phyloP scores from a whole-genome alignment of 2,888 invertebrate species.

The Neocrepidodera transversa region DNA sequence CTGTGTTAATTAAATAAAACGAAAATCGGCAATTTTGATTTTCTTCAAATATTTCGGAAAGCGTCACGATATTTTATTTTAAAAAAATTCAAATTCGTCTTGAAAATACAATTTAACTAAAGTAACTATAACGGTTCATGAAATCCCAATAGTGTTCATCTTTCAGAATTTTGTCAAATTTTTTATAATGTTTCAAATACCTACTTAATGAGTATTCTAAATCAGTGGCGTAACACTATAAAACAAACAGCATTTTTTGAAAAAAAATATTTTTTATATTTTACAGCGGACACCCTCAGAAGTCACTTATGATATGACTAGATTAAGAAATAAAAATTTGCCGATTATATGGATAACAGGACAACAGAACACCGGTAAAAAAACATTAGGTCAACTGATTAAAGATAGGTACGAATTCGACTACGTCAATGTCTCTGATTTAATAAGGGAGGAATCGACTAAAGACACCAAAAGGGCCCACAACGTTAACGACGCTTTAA shows the following conservation, averaged over 20 bases:
- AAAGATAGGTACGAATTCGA: conserved; percentile 45
- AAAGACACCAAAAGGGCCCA: conserved; percentile 64
- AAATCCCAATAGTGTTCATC: too few species aligned
- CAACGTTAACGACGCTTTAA: conserved; percentile 62
- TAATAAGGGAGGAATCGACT: conserved; percentile 61
- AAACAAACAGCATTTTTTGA: too few species aligned
- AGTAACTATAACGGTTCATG: too few species aligned
- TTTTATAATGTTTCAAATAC: not conserved
- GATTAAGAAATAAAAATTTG: conserved; percentile 56
- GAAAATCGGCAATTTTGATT: too few species aligned
- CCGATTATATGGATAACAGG: conserved; percentile 66
- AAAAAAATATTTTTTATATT: not conserved
- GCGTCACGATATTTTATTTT: too few species aligned
- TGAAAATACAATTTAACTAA: too few species aligned
- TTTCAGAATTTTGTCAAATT: too few species aligned
- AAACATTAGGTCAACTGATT: conserved; percentile 46
- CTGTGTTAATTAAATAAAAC: too few species aligned
- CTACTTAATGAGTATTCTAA: not conserved
- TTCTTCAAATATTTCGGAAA: too few species aligned
- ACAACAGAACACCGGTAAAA: conserved; percentile 50
- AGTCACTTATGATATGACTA: conserved; percentile 53
- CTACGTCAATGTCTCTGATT: conserved; percentile 55
- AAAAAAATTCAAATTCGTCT: too few species aligned
- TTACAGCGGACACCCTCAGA: not conserved
- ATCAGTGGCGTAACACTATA: too few species aligned